Conservation (phyloP, 2,888 invertebrate genomes). For the Brassicogethes aeneus region DNA sequence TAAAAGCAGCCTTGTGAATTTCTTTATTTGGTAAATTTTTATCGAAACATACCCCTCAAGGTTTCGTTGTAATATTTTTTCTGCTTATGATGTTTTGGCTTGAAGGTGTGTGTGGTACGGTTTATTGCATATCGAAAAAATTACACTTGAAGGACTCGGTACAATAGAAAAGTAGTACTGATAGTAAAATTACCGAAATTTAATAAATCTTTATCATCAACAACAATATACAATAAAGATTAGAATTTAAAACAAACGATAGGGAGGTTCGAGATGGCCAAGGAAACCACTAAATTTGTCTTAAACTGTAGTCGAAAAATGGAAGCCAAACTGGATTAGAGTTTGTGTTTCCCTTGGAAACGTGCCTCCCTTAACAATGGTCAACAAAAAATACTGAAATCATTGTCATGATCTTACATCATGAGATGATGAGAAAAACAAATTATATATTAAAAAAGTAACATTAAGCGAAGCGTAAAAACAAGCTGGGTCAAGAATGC, state of each 20-base stretch:
- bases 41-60: too few relatives aligned
- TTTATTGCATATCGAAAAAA: too few relatives aligned
- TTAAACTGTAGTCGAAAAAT: conserved; percentile 17
- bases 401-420: conserved; percentile 26
- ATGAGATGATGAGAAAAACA: conserved; percentile 17
- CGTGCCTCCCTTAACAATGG: conserved; percentile 16
- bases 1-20: conserved; percentile 10
- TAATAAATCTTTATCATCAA: conserved; percentile 24
- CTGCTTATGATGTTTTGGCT: too few relatives aligned
- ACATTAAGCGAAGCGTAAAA: conserved; percentile 9
- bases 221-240: conserved; percentile 28
- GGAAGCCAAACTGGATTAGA: conserved; percentile 34
- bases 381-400: conserved; percentile 16
- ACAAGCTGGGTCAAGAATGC: conserved; percentile 10
- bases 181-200: conserved; percentile 21
- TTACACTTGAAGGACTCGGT: too few relatives aligned
- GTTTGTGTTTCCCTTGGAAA: conserved; percentile 21
- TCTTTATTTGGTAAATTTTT: too few relatives aligned
- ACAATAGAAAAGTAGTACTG: too few relatives aligned
- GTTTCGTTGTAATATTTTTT: too few relatives aligned
- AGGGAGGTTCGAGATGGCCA: conserved; percentile 6
- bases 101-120: too few relatives aligned
- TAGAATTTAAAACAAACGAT: conserved; percentile 1
- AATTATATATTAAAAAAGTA: not conserved
- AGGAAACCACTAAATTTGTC: conserved; percentile 19